Base-by-base conservation (phyloP, 2,797 vertebrate species). In the Helarctos malayanus region DNA sequence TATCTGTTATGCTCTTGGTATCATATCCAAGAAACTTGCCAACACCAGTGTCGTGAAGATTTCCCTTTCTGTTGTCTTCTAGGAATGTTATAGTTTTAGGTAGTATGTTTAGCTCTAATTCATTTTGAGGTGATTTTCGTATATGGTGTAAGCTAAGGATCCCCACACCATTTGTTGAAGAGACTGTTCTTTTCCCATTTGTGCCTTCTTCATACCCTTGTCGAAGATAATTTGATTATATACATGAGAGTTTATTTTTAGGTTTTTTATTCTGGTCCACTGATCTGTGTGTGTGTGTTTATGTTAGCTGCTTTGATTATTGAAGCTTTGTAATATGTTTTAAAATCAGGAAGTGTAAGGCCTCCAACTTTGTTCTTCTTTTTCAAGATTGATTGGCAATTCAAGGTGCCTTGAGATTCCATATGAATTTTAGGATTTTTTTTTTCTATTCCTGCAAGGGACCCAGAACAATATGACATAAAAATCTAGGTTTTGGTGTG, bases 111-210 rank as follows among this genome's bases (percentile, higher is more conserved):
- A 63, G 14, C 32, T 68, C 15, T 82, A 38, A 95, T 82, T 10
- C 10, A 68, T 27, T 38, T 91, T 79, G n/a, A 45, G n/a, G 73
- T 95, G 80, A 78, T 83, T 93, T 93, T 95, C 35, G 14, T 81
- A 69, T 80, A 12, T 81, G 14, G 11, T 78, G 29, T 52, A 57
- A 63, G 65, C 3, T 79, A 78, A 80, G 16, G 75, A 41, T 90
- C 29, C 12, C 27, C 14, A 69, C 68, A 81, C 9, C 29, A 16
- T 68, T 68, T 96, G 18, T 69, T 83, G 54, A 86, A 69, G 73
- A 71, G 0, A 38, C 19, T 82, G 3, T 27, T 73, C 32, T 5
- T 92, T 95, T 91, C 45, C 23, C 1, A 3, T 56, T 57, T 95
- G 4, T 89, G 4, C 80, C 14, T 32, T 73, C 27, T 49, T 92